These are phyloP conservation scores for Papilio dardanus DNA, from an alignment of 1,140 invertebrate species.

Conservation along the genomic window DNA sequence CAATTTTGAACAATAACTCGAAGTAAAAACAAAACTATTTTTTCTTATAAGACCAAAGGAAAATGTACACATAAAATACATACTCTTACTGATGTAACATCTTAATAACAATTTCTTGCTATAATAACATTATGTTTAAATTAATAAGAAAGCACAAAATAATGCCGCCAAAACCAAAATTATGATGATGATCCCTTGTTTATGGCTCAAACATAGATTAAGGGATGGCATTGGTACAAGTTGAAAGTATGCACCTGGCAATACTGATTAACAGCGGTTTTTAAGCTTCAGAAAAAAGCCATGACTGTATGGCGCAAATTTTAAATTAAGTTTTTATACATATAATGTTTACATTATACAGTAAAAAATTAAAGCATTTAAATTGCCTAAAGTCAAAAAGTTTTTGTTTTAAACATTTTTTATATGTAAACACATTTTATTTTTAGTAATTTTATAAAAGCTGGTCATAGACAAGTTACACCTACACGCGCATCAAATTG, in stretches of 20 bases:
- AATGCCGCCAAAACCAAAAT: constrained; percentile 38
- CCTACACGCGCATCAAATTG: constrained; percentile 63
- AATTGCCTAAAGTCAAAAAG: too few species aligned
- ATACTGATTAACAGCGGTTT: too few species aligned
- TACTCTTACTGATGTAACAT: constrained; percentile 39
- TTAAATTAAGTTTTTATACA: too few species aligned
- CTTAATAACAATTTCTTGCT: background rate
- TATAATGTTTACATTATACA: too few species aligned
- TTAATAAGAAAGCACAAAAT: constrained; percentile 10
- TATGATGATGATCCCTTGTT: too few species aligned
- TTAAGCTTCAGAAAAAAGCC: too few species aligned
- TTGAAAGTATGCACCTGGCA: background rate
- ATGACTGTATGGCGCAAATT: too few species aligned
- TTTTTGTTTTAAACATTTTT: background rate
- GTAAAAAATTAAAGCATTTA: too few species aligned
- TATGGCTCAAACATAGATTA: too few species aligned
- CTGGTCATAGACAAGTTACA: constrained; percentile 65
- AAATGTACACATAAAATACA: constrained; percentile 40
- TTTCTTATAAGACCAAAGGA: constrained; percentile 42
- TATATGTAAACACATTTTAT: background rate
- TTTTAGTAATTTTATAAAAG: constrained; percentile 11
- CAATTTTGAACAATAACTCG: constrained; percentile 39
- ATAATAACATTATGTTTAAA: background rate
- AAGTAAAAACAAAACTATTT: constrained; percentile 27
- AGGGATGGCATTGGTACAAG: background rate